Conservation (phyloP, 1,140 invertebrate genomes). For the Lasioglossum baleicum region DNA sequence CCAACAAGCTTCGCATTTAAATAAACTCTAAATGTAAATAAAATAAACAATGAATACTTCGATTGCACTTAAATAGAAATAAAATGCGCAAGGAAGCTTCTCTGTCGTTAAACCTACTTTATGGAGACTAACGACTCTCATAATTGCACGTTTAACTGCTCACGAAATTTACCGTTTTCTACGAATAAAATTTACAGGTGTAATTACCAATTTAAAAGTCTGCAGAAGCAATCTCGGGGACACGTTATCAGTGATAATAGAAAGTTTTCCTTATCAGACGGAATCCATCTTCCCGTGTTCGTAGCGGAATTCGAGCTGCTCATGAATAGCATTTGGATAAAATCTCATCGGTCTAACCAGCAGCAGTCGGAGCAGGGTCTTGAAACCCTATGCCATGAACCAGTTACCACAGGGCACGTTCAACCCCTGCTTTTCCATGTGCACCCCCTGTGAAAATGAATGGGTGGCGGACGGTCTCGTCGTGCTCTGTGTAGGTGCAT, state of each 20-base stretch:
- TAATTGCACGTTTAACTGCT: neutral
- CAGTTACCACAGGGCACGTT: slow-evolving; percentile 10
- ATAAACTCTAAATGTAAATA: no score
- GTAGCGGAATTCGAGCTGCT: slow-evolving; percentile 33
- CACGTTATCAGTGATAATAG: slow-evolving; percentile 65
- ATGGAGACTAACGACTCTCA: neutral
- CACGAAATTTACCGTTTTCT: neutral
- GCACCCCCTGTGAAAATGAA: slow-evolving; percentile 41
- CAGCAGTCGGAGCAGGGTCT: slow-evolving; percentile 18
- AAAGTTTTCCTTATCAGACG: slow-evolving; percentile 51
- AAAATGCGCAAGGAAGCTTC: no score
- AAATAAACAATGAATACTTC: no score
- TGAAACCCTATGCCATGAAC: slow-evolving; percentile 22
- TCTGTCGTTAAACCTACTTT: no score
- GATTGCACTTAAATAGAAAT: no score
- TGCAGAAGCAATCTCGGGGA: neutral
- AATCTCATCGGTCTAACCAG: slow-evolving; percentile 68
- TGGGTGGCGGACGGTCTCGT: neutral
- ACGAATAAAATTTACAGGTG: neutral
- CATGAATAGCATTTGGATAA: slow-evolving; percentile 76
- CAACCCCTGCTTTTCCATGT: slow-evolving; percentile 15
- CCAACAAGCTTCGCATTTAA: no score
- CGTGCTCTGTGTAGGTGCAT: neutral
- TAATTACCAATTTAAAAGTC: neutral
- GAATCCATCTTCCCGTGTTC: slow-evolving; percentile 40